Conservation (phyloP, 2,797 vertebrate species). For the Australoheros facetus region DNA sequence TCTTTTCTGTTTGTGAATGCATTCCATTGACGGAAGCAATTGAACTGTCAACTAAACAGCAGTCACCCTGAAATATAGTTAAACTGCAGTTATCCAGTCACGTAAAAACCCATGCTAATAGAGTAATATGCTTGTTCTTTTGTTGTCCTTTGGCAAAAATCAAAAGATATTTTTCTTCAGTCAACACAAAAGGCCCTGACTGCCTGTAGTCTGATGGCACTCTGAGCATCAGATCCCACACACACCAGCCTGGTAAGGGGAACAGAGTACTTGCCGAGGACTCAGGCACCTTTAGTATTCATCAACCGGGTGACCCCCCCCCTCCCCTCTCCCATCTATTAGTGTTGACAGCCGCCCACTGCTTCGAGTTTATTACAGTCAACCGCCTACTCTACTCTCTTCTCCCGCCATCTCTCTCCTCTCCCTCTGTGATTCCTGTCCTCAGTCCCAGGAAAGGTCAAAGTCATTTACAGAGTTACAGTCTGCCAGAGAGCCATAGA, state of each 20-base stretch:
- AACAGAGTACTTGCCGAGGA: slow-evolving; percentile 41
- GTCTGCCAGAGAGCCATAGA: slow-evolving; percentile 48
- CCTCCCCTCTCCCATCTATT: slow-evolving; percentile 67
- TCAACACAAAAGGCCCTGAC: not conserved
- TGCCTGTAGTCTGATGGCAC: not conserved
- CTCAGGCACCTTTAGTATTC: slow-evolving; percentile 68
- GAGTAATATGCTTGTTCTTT: not conserved
- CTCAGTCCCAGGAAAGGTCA: slow-evolving; percentile 75
- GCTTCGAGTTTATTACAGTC: slow-evolving; percentile 77
- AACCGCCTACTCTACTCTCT: slow-evolving; percentile 60
- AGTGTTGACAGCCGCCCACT: slow-evolving; percentile 75
- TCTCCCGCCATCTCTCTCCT: slow-evolving; percentile 46
- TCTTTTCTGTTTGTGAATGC: not conserved
- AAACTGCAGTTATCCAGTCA: not conserved
- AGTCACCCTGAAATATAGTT: not conserved
- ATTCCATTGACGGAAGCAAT: not conserved
- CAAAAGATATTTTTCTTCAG: not conserved
- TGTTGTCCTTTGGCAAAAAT: not conserved
- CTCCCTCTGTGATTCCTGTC: slow-evolving; percentile 60
- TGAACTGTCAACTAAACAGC: not conserved
- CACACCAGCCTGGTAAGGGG: slow-evolving; percentile 28
- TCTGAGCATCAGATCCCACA: slow-evolving; percentile 30
- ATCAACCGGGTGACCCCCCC: slow-evolving; percentile 53
- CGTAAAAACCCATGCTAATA: not conserved
- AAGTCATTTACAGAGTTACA: slow-evolving; percentile 77